phyloP scores from a whole-genome alignment of 2,113 vertebrate genomes.

The Pristiophorus japonicus region DNA sequence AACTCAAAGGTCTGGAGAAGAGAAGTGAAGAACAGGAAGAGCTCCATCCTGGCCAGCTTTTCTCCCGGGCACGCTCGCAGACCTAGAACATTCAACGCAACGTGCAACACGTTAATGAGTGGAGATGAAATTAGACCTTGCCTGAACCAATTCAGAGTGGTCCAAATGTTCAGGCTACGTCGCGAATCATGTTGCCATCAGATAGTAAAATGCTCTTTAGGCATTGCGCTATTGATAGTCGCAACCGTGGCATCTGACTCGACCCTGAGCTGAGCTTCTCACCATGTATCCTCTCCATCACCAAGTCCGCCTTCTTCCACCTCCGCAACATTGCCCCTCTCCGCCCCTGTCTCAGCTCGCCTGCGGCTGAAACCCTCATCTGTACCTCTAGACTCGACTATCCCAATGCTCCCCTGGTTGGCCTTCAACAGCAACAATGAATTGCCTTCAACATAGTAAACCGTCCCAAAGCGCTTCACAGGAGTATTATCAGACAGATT shows the following conservation, averaged over 20 bases:
- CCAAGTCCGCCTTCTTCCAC: not conserved
- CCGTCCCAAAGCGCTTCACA: too few relatives aligned
- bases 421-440: too few relatives aligned
- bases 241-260: not conserved
- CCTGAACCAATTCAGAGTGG: not conserved
- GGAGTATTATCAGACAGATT: too few relatives aligned
- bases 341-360: not conserved
- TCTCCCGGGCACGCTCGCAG: conserved; percentile 1
- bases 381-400: not conserved
- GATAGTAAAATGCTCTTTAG: too few relatives aligned
- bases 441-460: too few relatives aligned
- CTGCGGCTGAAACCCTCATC: not conserved
- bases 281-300: not conserved
- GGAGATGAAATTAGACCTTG: not conserved
- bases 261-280: not conserved
- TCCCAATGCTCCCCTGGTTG: not conserved
- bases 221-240: too few relatives aligned
- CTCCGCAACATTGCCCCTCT: not conserved
- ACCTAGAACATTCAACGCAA: not conserved
- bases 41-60: conserved; percentile 12
- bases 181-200: not conserved
- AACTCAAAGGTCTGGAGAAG: conserved; percentile 2
- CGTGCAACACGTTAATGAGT: not conserved
- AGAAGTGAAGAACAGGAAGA: not conserved
- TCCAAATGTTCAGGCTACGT: not conserved